Evolutionary conservation across 2,113 vertebrate genomes (phyloP).

Genomic region (Zingel zingel): DNA sequence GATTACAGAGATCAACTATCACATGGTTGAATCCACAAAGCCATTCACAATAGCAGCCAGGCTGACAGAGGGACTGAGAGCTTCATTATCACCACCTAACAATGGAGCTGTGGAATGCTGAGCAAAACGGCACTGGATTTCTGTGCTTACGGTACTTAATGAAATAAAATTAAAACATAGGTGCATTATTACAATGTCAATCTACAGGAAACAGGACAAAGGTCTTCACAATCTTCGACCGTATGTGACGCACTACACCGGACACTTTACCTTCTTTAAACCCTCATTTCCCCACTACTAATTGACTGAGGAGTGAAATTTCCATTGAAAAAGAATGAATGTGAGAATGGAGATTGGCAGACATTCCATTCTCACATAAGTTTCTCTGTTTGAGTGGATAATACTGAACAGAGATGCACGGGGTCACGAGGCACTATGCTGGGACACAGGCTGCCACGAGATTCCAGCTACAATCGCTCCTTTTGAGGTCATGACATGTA

Average conservation of each 20-base stretch:
- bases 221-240: neutral
- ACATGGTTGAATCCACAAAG: constrained; percentile 28
- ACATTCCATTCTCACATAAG: constrained; percentile 38
- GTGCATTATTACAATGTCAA: neutral
- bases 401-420: constrained; percentile 52
- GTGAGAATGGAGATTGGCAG: neutral
- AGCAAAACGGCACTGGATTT: neutral
- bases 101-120: neutral
- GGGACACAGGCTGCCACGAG: constrained; percentile 21
- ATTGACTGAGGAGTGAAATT: constrained; percentile 15
- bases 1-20: constrained; percentile 39
- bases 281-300: neutral
- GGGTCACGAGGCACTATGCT: constrained; percentile 34
- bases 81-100: neutral
- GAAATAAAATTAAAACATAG: neutral
- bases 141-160: neutral
- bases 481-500: constrained; percentile 55
- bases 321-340: constrained; percentile 9
- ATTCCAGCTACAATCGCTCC: constrained; percentile 3
- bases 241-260: neutral
- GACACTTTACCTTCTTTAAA: neutral
- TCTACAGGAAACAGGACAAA: neutral
- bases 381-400: constrained; percentile 50
- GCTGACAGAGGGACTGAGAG: neutral
- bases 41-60: constrained; percentile 16